phyloP scores from a whole-genome alignment of 2,888 invertebrate species.

The Melinopterus prodromus region DNA sequence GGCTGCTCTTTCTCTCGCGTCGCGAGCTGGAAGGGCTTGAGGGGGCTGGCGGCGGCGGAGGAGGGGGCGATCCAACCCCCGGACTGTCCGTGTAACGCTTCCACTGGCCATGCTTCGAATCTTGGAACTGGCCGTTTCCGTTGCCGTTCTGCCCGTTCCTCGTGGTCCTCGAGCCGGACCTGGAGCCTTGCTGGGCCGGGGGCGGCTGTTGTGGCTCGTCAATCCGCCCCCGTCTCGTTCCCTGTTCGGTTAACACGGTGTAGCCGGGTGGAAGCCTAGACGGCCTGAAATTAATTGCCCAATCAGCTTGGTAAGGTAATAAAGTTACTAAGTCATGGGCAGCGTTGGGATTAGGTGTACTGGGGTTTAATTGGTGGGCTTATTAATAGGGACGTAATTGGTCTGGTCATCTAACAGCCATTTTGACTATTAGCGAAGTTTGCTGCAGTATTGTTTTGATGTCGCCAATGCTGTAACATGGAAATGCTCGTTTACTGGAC shows the following conservation, averaged over 20 bases:
- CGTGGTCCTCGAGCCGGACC: slow-evolving; percentile 48
- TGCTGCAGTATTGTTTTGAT: no score
- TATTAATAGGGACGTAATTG: neutral
- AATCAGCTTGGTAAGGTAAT: neutral
- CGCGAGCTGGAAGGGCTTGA: slow-evolving; percentile 58
- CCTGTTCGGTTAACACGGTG: slow-evolving; percentile 64
- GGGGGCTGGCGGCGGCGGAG: slow-evolving; percentile 64
- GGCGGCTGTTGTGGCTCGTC: slow-evolving; percentile 65
- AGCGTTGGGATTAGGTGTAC: neutral
- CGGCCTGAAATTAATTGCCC: slow-evolving; percentile 45
- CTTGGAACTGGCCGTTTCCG: slow-evolving; percentile 50
- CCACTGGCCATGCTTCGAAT: slow-evolving; percentile 63
- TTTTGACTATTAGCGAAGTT: neutral
- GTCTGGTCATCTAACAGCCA: neutral
- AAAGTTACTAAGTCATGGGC: neutral
- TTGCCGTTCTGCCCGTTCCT: slow-evolving; percentile 44
- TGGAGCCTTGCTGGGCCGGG: slow-evolving; percentile 50
- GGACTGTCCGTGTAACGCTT: slow-evolving; percentile 72
- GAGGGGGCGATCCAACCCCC: slow-evolving; percentile 69
- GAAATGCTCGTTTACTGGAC: no score
- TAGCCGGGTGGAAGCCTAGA: slow-evolving; percentile 61
- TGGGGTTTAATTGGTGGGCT: neutral
- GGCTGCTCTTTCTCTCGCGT: slow-evolving; percentile 58
- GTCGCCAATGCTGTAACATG: no score
- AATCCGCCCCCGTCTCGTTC: slow-evolving; percentile 64